phyloP scores from a whole-genome alignment of 2,113 vertebrate species.

The Trogon melanurus region DNA sequence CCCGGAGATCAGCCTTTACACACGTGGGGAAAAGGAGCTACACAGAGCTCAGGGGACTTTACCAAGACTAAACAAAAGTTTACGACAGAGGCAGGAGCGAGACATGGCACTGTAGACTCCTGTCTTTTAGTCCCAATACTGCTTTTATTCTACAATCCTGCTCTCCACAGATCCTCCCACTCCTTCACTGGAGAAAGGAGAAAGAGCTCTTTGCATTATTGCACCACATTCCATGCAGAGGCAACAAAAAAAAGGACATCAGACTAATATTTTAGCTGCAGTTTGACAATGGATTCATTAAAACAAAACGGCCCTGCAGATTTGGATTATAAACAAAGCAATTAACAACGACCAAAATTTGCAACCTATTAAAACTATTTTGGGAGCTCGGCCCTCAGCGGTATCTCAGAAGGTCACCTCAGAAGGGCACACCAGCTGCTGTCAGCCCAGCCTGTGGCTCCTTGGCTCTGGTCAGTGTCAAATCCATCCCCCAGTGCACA shows the following conservation, averaged over 20 bases:
- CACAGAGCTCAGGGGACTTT: not conserved
- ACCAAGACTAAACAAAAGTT: not conserved
- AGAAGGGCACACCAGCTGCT: conserved; percentile 11
- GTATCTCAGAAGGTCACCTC: conserved; percentile 31
- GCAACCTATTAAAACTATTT: conserved; percentile 19
- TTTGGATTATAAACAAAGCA: conserved; percentile 41
- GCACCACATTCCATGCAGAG: not conserved
- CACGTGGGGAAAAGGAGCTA: not conserved
- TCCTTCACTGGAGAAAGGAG: not conserved
- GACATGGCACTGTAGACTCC: fast-evolving
- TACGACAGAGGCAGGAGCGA: not conserved
- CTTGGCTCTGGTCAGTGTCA: conserved; percentile 27
- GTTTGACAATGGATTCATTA: not conserved
- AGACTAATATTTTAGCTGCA: not conserved
- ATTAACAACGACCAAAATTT: conserved; percentile 11
- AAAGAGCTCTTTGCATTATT: not conserved
- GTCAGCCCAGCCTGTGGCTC: not conserved
- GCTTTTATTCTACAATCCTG: not conserved
- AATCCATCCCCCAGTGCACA: not conserved
- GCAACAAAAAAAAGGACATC: not conserved
- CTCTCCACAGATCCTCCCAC: not conserved
- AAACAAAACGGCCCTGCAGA: not conserved
- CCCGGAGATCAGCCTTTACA: not conserved
- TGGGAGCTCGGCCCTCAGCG: not conserved
- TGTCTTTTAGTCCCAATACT: not conserved